These are phyloP conservation scores for Rhineura floridana DNA, from an alignment of 2,113 vertebrate genomes.

Conservation along the genomic window DNA sequence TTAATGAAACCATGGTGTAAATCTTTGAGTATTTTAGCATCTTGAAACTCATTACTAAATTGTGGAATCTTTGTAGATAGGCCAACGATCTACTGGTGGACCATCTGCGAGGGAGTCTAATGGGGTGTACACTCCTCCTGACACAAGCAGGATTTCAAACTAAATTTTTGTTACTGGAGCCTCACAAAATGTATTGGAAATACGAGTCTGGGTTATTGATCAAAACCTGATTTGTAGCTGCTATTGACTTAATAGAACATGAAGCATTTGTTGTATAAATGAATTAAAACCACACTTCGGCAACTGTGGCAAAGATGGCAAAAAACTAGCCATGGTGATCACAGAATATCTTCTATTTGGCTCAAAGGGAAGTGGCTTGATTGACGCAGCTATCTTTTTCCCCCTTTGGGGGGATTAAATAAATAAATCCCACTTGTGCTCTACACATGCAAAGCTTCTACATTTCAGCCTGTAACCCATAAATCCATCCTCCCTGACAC, in stretches of 20 bases:
- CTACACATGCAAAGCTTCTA: not conserved
- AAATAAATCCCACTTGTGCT: not conserved
- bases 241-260: no score
- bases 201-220: not conserved
- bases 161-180: not conserved
- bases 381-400: not conserved
- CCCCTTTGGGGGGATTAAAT: not conserved
- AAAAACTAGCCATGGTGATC: not conserved
- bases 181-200: no score
- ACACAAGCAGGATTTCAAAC: not conserved
- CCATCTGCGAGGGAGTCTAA: no score
- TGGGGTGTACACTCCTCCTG: not conserved
- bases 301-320: not conserved
- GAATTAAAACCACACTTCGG: not conserved
- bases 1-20: no score
- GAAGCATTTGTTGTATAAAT: no score
- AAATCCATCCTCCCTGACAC: not conserved
- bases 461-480: not conserved
- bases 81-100: no score
- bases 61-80: no score
- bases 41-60: no score
- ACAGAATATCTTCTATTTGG: not conserved
- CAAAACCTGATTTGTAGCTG: not conserved
- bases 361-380: not conserved
- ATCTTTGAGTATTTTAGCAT: no score